phyloP scores from a whole-genome alignment of 1,140 invertebrate species.

The Phenacoccus solenopsis region DNA sequence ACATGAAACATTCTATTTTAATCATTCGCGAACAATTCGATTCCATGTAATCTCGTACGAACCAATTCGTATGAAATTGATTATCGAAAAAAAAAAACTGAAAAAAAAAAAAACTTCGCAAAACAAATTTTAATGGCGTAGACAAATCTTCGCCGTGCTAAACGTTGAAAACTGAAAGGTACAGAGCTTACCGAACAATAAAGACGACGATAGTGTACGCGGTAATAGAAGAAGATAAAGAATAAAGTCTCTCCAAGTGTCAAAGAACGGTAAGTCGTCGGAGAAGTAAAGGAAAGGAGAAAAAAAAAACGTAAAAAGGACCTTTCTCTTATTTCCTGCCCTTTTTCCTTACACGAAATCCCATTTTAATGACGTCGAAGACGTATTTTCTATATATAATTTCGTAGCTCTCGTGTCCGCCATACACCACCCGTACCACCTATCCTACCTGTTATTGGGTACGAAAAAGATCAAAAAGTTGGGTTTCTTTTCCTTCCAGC shows the following conservation, averaged over 20 bases:
- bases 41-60: no score
- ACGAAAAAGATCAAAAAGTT: no score
- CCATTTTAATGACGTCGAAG: background rate
- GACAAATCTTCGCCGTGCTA: background rate
- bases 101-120: no score
- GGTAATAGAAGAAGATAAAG: background rate
- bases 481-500: no score
- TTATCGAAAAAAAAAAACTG: no score
- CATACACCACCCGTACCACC: no score
- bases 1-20: no score
- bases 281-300: background rate
- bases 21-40: background rate
- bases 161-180: background rate
- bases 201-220: background rate
- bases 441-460: no score
- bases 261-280: background rate
- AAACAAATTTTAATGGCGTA: background rate
- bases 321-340: background rate
- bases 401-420: background rate
- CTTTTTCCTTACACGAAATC: background rate
- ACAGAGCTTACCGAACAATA: background rate
- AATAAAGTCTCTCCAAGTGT: background rate
- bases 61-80: no score
- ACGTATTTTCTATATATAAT: conserved; percentile 3
- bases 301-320: background rate